Percentiles rank a stretch among this genome's conserved stretches.
Conservation (phyloP, 2,797 vertebrate species). For the Esox masquinongy region DNA sequence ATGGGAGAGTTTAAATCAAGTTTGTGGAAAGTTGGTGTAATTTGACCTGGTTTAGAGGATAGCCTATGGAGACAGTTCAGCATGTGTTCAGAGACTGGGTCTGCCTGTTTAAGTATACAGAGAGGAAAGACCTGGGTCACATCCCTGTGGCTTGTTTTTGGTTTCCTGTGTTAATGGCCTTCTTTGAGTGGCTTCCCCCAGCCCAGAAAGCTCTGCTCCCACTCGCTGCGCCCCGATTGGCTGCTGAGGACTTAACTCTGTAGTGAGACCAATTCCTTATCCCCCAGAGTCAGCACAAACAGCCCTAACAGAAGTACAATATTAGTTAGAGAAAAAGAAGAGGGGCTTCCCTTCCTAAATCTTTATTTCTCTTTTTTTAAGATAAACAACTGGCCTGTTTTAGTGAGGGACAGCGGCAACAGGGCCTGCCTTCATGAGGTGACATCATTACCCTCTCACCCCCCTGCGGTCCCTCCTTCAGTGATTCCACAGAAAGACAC, state of each 20-base stretch:
- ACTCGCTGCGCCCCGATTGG: neutral
- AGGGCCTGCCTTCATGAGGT: constrained; percentile 37
- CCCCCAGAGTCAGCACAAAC: constrained; percentile 20
- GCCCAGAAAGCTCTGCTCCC: constrained; percentile 11
- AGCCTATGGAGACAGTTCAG: constrained; percentile 54
- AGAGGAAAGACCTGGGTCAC: constrained; percentile 23
- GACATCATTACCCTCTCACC: constrained; percentile 47
- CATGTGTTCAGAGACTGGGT: constrained; percentile 49
- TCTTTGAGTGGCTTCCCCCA: constrained; percentile 11
- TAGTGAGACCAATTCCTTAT: constrained; percentile 6
- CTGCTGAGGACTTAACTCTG: constrained; percentile 24
- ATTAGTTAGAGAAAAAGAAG: constrained; percentile 33
- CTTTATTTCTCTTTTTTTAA: constrained; percentile 9
- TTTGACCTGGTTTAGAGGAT: constrained; percentile 52
- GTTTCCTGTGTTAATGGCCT: constrained; percentile 33
- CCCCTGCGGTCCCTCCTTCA: neutral
- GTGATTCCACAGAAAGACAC: neutral
- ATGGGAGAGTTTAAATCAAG: neutral
- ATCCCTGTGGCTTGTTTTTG: constrained; percentile 35
- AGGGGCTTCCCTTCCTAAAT: constrained; percentile 23
- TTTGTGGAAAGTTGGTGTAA: constrained; percentile 31
- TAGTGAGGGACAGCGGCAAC: constrained; percentile 33
- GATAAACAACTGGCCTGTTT: constrained; percentile 40
- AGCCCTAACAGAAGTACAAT: constrained; percentile 28
- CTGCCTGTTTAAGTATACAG: neutral